Evolutionary conservation across 2,888 invertebrate genomes (phyloP), one percentile per base, ranked within the genome.

Genomic region (Malthinus seriepunctatus): DNA sequence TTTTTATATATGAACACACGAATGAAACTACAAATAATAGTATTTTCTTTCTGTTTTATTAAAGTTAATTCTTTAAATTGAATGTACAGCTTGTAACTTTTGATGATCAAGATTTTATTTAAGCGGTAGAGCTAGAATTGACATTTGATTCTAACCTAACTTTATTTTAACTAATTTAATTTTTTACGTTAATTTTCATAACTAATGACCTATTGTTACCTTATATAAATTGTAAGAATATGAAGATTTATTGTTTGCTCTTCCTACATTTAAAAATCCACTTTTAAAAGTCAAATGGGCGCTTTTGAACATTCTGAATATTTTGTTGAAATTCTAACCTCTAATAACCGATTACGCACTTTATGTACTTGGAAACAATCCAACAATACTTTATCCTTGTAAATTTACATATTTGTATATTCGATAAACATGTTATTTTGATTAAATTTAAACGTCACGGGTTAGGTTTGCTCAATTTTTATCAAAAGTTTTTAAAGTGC

Each of bases 241-340:
- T 46, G 56, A 50, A 11, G 48, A 47, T 34, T 55, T 61, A 34
- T 51, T 63, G 44, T 65, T 48, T 37, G 63, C 53, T 35, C 51
- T 63, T 42, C 64, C 59, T 39, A 62, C 57, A 56, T 55, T 64
- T 46, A 64, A 55, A 56, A 68, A 38, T 33, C 63, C 56, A 35
- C 60, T 57, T 48, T 62, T 65, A 44, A 63, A 46, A 12, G 62
- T 54, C 52, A 65, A 51, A 60, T 59, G 60, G 11, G 63, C 58
- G 3, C 63, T 52, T 58, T 62, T 63, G 11, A 67, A 66, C 68
- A 68, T 68, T 47, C 9, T 33, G 51, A 31, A 8, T 14, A 31
- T 10, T 12, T n/a, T 39, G 31, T 15, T 42, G 39, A n/a, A 23
- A 14, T 12, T 34, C 39, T 57, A 57, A 51, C 56, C 56, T 56